A percentile compares a stretch with the other conserved stretches of the same genome.
These are phyloP conservation scores for Tylochromis polylepis DNA, from an alignment of 2,113 vertebrate genomes.

Conservation along the genomic window DNA sequence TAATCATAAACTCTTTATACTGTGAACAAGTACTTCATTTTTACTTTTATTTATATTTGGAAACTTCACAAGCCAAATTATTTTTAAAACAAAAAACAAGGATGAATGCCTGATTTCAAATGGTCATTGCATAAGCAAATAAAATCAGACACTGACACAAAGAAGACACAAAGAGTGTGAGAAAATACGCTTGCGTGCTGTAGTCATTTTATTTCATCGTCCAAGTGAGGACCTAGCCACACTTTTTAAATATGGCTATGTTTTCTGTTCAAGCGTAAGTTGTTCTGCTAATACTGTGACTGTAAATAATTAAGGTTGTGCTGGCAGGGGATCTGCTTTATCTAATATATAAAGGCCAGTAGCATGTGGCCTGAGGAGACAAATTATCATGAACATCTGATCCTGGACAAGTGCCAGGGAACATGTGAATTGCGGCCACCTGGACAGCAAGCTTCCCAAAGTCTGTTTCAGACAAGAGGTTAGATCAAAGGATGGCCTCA, in stretches of 20 bases:
- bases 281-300: slow-evolving; percentile 2
- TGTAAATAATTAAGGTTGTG: slow-evolving; percentile 42
- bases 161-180: neutral
- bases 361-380: slow-evolving; percentile 21
- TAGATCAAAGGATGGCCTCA: slow-evolving; percentile 30
- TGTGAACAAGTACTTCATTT: neutral
- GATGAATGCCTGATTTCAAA: neutral
- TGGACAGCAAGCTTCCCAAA: slow-evolving; percentile 9
- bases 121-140: neutral
- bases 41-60: neutral
- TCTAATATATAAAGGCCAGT: slow-evolving; percentile 4
- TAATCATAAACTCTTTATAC: neutral
- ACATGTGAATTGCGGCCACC: slow-evolving; percentile 39
- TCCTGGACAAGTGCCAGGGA: slow-evolving; percentile 19
- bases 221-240: neutral
- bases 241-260: neutral
- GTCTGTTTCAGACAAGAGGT: slow-evolving; percentile 10
- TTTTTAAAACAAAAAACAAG: neutral
- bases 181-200: neutral
- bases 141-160: neutral
- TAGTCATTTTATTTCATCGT: neutral
- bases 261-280: neutral
- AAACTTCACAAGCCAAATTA: neutral
- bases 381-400: slow-evolving; percentile 42
- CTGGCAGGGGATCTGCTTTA: slow-evolving; percentile 4